Percentiles rank a stretch among this genome's conserved stretches.
phyloP scores from a whole-genome alignment of 2,888 invertebrate species.

The Baronia brevicornis region DNA sequence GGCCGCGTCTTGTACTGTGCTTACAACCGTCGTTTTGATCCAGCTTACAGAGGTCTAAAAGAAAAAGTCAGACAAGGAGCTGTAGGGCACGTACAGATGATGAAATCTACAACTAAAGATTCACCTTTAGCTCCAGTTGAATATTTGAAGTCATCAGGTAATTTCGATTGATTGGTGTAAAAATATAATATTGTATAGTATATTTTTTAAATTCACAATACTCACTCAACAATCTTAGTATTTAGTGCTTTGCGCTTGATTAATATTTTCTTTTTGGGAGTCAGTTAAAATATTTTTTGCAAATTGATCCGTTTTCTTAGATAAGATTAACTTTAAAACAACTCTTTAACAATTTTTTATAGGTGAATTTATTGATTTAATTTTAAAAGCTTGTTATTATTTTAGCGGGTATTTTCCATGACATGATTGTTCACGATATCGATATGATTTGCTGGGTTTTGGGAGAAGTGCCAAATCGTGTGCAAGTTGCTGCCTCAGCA shows the following conservation, averaged over 20 bases:
- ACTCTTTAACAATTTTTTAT: too few species aligned
- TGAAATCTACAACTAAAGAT: constrained; percentile 79
- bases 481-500: constrained; percentile 68
- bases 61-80: constrained; percentile 70
- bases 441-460: constrained; percentile 79
- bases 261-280: too few species aligned
- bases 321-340: too few species aligned
- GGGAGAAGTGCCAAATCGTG: constrained; percentile 76
- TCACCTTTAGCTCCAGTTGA: constrained; percentile 78
- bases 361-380: too few species aligned
- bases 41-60: constrained; percentile 68
- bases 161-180: constrained; percentile 9
- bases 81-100: constrained; percentile 77
- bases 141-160: constrained; percentile 77
- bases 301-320: too few species aligned
- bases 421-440: constrained; percentile 81
- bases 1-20: constrained; percentile 76
- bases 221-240: constrained; percentile 2
- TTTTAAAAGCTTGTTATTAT: constrained; percentile 4
- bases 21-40: constrained; percentile 82
- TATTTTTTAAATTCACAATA: constrained; percentile 2
- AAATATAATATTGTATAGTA: not conserved
- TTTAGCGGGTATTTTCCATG: constrained; percentile 81
- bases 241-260: too few species aligned
- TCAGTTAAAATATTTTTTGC: too few species aligned